Evolutionary conservation across 2,888 invertebrate species (phyloP), one percentile per base, ranked within the genome.

Genomic region (Lysandra bellargus): DNA sequence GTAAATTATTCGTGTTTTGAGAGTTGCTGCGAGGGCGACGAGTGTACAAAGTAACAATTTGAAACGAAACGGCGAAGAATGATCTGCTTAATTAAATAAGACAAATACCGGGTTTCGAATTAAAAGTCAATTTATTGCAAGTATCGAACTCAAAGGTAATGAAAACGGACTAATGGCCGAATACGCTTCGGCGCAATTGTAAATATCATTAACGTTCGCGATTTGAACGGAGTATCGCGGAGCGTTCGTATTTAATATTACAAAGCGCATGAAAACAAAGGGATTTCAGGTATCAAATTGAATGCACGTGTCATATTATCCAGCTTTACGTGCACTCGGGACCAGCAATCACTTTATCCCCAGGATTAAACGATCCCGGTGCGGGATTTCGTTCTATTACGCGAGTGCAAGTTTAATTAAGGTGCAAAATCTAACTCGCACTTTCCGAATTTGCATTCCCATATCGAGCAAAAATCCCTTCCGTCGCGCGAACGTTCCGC

Each of bases 231-330:
- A 76, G 49, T 76, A 76, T 53, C 30, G 33, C 57, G 57, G 33
- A 57, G 76, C 76, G 53, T 53, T 75, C 49, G 73, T 44, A 30
- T 75, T 76, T 23, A 53, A 76, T 76, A 76, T 57, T 76, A 76
- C 76, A 76, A 76, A 76, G 76, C 53, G 33, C 33, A 57, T 76
- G 76, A 49, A 76, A 76, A 76, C 76, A 76, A 76, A 53, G 53
- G 76, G 30, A 17, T 76, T 33, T 53, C 76, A 76, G 53, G 76
- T 76, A 76, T 76, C 76, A 57, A 76, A 76, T 76, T 57, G 76
- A 53, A 76, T 76, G 57, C 76, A 76, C 12, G 76, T 76, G 76
- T 76, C 76, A 76, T 76, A 76, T 76, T 76, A 76, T 76, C 76
- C 76, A 33, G 76, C 76, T 76, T 75, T 57, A 57, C n/a, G 17